These are phyloP conservation scores for Sula dactylatra DNA, from an alignment of 2,113 vertebrate species.

Conservation along the genomic window DNA sequence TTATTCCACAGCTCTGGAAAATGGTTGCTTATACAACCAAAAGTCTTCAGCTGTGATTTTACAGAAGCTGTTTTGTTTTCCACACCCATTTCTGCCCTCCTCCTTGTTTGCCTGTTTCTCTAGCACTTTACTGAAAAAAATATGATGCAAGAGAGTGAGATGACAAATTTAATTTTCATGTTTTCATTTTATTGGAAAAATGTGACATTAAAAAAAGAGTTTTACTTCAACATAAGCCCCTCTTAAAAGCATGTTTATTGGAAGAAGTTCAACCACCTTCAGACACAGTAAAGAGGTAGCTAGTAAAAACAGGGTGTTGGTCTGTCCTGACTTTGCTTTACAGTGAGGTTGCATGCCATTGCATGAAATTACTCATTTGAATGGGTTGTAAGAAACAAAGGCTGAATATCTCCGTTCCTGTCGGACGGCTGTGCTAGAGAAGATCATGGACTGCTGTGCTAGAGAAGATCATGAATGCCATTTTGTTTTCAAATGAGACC, in stretches of 20 bases:
- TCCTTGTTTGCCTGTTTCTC: not conserved
- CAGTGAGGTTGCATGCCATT: not conserved
- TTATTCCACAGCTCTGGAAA: not conserved
- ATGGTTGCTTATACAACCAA: not conserved
- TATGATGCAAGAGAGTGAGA: not conserved
- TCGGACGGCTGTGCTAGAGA: fast-evolving
- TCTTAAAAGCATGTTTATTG: not conserved
- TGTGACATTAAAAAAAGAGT: not conserved
- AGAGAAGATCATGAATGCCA: not conserved
- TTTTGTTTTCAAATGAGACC: not conserved
- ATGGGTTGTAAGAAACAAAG: not conserved
- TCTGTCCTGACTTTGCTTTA: not conserved
- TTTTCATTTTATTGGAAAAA: not conserved
- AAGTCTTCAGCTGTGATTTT: not conserved
- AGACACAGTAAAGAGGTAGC: not conserved
- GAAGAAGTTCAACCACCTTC: not conserved
- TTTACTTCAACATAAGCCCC: not conserved
- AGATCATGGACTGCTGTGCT: fast-evolving
- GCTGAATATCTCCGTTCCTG: not conserved
- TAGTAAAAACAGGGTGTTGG: not conserved
- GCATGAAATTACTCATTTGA: not conserved
- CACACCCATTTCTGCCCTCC: not conserved
- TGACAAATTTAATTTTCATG: not conserved
- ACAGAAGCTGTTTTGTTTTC: not conserved
- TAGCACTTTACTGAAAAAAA: not conserved